Conservation (phyloP, 2,888 invertebrate genomes). For the Ochropleura leucogaster region DNA sequence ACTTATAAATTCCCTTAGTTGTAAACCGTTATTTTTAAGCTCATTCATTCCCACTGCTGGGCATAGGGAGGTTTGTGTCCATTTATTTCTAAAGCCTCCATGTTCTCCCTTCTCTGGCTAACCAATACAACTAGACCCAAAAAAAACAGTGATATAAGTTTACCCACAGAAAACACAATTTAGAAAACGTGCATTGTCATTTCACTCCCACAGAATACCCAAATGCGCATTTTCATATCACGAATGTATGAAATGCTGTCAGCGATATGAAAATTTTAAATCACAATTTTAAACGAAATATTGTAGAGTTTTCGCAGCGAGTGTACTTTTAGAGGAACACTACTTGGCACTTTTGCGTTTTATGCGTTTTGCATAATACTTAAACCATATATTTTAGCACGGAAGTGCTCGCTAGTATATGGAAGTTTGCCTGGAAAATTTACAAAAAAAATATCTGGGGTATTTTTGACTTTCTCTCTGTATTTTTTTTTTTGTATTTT, state of each 20-base stretch:
- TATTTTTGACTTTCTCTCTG: constrained; percentile 41
- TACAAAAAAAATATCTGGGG: constrained; percentile 50
- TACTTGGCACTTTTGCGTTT: constrained; percentile 79
- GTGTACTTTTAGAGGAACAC: constrained; percentile 73
- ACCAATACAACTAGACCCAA: neutral
- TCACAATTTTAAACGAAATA: constrained; percentile 62
- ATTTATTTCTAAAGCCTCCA: too few species aligned
- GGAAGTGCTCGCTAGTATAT: constrained; percentile 67
- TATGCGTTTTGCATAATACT: constrained; percentile 81
- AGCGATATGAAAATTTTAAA: constrained; percentile 58
- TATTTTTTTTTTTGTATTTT: constrained; percentile 41
- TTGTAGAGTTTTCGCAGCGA: constrained; percentile 63
- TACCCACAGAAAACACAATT: constrained; percentile 11
- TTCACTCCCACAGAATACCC: constrained; percentile 22
- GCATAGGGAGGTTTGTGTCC: too few species aligned
- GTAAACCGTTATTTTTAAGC: too few species aligned
- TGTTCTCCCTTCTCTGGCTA: too few species aligned
- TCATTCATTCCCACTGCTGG: too few species aligned
- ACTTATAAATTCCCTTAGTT: too few species aligned
- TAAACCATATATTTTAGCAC: constrained; percentile 72
- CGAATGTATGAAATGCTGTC: constrained; percentile 48
- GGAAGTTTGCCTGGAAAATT: constrained; percentile 66
- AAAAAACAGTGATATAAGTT: neutral
- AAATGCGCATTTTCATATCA: constrained; percentile 35
- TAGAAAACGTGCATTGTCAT: constrained; percentile 31